These are phyloP conservation scores for Diplodus sargus DNA, from an alignment of 2,797 vertebrate species.

Conservation along the genomic window DNA sequence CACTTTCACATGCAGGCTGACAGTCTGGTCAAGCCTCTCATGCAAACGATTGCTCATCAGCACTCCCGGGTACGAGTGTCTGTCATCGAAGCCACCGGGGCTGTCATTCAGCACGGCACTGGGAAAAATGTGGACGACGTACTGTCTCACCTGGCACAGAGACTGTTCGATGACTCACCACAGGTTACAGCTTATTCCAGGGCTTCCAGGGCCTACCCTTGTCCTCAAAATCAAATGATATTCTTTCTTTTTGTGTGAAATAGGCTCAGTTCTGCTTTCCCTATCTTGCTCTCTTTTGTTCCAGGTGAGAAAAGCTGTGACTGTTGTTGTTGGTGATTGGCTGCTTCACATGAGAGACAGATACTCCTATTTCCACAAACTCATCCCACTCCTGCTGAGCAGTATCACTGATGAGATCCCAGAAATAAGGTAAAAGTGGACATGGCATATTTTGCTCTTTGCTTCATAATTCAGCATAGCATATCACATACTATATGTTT, in stretches of 20 bases:
- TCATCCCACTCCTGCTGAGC: conserved; percentile 93
- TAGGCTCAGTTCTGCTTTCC: neutral
- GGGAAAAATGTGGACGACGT: conserved; percentile 93
- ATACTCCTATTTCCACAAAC: conserved; percentile 95
- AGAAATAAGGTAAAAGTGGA: conserved; percentile 85
- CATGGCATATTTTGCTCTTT: neutral
- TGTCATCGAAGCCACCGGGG: conserved; percentile 90
- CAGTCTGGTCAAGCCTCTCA: conserved; percentile 90
- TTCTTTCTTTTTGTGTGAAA: neutral
- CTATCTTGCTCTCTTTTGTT: neutral
- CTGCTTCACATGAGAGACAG: conserved; percentile 91
- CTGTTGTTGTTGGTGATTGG: conserved; percentile 90
- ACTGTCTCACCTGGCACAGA: conserved; percentile 93
- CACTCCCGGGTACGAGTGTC: conserved; percentile 94
- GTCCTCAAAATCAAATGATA: neutral
- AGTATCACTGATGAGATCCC: conserved; percentile 90
- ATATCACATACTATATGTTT: neutral
- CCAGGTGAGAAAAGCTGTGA: conserved; percentile 93
- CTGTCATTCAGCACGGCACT: conserved; percentile 89
- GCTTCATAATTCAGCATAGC: neutral
- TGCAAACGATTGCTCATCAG: conserved; percentile 93
- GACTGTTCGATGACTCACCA: conserved; percentile 94
- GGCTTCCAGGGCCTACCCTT: neutral
- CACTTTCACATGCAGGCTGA: conserved; percentile 97
- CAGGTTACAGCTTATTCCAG: conserved; percentile 82